A percentile compares a stretch with the other conserved stretches of the same genome.
phyloP scores from a whole-genome alignment of 2,888 invertebrate species.

The Yponomeuta cagnagella region DNA sequence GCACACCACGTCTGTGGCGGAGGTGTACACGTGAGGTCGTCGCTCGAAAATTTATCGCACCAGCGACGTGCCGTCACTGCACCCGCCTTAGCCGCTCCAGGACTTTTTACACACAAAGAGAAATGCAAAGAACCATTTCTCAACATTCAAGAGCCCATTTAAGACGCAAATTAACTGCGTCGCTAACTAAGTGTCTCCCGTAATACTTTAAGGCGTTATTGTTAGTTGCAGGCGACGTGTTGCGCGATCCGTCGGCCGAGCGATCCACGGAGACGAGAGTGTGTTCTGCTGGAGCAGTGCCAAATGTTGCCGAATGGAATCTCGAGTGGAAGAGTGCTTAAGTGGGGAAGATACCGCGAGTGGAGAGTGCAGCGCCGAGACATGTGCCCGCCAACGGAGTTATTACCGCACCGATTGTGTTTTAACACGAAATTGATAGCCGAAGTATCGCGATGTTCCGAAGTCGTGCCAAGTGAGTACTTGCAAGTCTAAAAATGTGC shows the following conservation, averaged over 20 bases:
- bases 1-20: background rate
- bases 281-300: background rate
- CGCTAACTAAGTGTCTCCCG: background rate
- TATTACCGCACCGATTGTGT: background rate
- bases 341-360: background rate
- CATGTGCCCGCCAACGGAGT: background rate
- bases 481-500: too few relatives aligned
- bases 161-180: slow-evolving; percentile 3
- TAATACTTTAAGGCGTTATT: background rate
- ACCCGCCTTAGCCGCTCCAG: background rate
- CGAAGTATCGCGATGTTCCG: background rate
- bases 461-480: background rate
- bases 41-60: background rate
- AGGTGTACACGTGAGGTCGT: background rate
- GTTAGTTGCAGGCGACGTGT: background rate
- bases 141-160: background rate
- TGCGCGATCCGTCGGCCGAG: background rate
- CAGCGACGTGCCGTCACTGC: background rate
- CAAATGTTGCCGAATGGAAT: slow-evolving; percentile 12
- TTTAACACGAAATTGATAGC: background rate
- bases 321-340: slow-evolving; percentile 10
- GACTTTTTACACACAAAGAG: background rate
- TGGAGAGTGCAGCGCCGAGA: background rate
- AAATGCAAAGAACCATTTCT: background rate
- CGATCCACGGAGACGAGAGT: background rate